Evolutionary conservation across 2,113 vertebrate genomes (phyloP).

Genomic region (Edolisoma coerulescens): DNA sequence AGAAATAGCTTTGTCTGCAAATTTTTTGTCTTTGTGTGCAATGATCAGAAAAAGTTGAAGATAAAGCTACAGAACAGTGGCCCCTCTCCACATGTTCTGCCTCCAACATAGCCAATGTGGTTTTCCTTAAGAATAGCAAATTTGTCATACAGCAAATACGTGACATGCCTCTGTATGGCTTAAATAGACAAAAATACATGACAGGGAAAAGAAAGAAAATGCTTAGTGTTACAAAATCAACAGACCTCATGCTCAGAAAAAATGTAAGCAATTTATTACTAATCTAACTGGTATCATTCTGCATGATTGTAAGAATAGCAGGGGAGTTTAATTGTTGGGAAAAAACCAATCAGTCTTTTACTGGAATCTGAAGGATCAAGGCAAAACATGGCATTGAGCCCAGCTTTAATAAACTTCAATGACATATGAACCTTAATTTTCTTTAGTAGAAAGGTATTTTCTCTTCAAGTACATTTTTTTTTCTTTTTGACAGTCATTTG

Average conservation of each 20-base stretch:
- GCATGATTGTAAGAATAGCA: neutral
- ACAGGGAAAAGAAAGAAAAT: conserved; percentile 24
- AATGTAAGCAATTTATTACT: conserved; percentile 28
- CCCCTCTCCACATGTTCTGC: neutral
- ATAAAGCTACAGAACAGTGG: neutral
- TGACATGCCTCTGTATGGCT: neutral
- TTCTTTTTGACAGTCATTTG: neutral
- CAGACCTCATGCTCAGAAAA: neutral
- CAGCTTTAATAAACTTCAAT: conserved; percentile 25
- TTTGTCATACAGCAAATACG: neutral
- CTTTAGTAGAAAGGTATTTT: neutral
- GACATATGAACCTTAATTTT: conserved; percentile 5
- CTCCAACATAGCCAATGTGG: neutral
- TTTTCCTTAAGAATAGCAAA: conserved; percentile 18
- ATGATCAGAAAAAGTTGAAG: neutral
- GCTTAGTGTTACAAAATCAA: conserved; percentile 27
- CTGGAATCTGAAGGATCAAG: neutral
- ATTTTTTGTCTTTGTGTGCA: neutral
- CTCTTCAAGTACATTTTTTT: neutral
- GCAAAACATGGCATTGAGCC: conserved; percentile 5
- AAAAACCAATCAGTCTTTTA: neutral
- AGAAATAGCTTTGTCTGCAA: neutral
- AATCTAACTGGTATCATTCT: conserved; percentile 1
- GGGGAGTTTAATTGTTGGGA: neutral
- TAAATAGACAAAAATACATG: neutral